Base-by-base conservation (phyloP, 2,888 invertebrate species). In the Malthinus flaveolus region DNA sequence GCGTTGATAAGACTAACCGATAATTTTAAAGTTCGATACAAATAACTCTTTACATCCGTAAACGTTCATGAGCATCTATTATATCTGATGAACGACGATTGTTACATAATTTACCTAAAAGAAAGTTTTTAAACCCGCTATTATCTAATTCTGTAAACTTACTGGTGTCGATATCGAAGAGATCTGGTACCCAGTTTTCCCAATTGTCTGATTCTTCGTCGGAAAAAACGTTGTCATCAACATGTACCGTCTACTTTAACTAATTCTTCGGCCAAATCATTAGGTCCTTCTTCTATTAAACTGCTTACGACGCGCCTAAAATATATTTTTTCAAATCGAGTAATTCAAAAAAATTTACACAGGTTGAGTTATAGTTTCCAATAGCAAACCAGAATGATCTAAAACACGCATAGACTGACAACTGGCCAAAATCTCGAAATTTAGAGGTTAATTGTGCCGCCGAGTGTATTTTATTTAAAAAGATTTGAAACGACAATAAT, bases 11-110 rank as follows among this genome's bases (percentile, higher is more conserved):
- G 97, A 1, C 94, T 90, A 0, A 96, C 96, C 9, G 88, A 89
- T 71, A 96, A 84, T 69, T 89, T 89, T 52, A 94, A 76, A 4
- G 73, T 76, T 67, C 90, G 84, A 53, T 90, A 99, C 97, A 82
- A 99, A 99, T 33, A 98, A 79, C 77, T 98, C 97, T 77, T 97
- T 97, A 72, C 97, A 97, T 9, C 98, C 98, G 77, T 99, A 98
- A 39, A 99, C 96, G 78, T 95, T 97, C 0, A 99, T 96, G 51
- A 99, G 84, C 92, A 98, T 97, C 45, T 97, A 99, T 96, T 49
- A 99, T 96, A 76, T 99, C 99, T 55, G 89, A 87, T 33, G 87
- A 85, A 64, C 87, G 79, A 7, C 78, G 84, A 74, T 79, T 81
- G 71, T 82, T 83, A 1, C 82, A 84, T n/a, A 84, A 80, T 74